phyloP scores from a whole-genome alignment of 2,113 vertebrate species.

The Phocoena phocoena region DNA sequence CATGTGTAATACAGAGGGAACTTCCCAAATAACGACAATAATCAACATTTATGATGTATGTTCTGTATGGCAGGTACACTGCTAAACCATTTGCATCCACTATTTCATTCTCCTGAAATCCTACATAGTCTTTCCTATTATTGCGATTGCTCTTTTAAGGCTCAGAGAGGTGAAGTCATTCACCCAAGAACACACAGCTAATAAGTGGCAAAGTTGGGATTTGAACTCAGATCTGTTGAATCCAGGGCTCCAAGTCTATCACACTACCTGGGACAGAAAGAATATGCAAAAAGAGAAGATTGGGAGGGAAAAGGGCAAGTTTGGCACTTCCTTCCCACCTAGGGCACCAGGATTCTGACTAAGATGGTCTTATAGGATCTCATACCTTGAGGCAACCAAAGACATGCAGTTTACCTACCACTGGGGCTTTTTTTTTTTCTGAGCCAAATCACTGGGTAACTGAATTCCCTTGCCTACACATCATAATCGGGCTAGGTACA shows the following conservation, averaged over 20 bases:
- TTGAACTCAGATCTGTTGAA: neutral
- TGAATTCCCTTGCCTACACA: constrained; percentile 5
- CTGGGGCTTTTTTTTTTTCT: neutral
- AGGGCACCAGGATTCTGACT: neutral
- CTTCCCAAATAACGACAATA: neutral
- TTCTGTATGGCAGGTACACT: neutral
- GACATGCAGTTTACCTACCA: neutral
- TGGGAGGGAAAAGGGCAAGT: neutral
- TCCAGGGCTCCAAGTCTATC: neutral
- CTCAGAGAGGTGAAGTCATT: neutral
- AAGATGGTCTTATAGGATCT: neutral
- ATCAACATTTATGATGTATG: neutral
- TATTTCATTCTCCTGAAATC: neutral
- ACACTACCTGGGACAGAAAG: neutral
- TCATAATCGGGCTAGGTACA: neutral
- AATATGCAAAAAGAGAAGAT: neutral
- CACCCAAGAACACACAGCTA: neutral
- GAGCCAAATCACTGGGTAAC: neutral
- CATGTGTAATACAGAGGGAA: neutral
- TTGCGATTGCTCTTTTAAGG: neutral
- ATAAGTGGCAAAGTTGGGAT: neutral
- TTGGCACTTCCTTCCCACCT: neutral
- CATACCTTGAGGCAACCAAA: neutral
- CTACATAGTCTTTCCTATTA: neutral
- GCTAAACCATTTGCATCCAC: neutral